A percentile compares a stretch with the other conserved stretches of the same genome.
These are phyloP conservation scores for Syngnathus rostellatus DNA, from an alignment of 2,797 vertebrate genomes.

Conservation along the genomic window DNA sequence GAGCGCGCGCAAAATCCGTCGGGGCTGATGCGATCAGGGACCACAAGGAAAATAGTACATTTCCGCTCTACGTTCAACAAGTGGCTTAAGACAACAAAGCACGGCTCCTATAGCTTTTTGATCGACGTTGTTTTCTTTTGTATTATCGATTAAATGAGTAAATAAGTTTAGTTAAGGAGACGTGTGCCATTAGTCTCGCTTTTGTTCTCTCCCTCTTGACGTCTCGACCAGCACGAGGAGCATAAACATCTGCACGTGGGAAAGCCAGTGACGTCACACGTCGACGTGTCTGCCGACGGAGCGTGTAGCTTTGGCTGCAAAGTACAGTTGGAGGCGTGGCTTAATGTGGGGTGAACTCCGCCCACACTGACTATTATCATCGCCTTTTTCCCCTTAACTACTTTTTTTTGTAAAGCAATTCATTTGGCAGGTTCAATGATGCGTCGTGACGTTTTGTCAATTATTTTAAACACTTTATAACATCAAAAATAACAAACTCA, in stretches of 20 bases:
- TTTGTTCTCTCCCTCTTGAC: not conserved
- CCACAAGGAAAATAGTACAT: not conserved
- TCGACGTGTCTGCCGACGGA: no score
- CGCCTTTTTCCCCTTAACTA: no score
- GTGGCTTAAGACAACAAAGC: not conserved
- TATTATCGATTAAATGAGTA: not conserved
- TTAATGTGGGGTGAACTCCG: no score
- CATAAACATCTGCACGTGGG: constrained; percentile 78
- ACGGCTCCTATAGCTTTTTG: not conserved
- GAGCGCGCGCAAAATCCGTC: constrained; percentile 54
- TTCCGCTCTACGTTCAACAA: not conserved
- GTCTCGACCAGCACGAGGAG: constrained; percentile 48
- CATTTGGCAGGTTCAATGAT: no score
- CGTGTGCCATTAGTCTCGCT: not conserved
- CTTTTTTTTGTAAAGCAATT: no score
- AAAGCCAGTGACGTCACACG: constrained; percentile 44
- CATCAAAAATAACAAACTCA: no score
- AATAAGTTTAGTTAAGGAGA: not conserved
- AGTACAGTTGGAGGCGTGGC: constrained; percentile 18
- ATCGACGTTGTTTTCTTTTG: not conserved
- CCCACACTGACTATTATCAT: no score
- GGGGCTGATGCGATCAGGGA: constrained; percentile 28
- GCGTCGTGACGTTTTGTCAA: no score
- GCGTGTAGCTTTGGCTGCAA: constrained; percentile 37
- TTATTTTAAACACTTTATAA: no score